A percentile compares a stretch with the other conserved stretches of the same genome.
Conservation (phyloP, 2,113 vertebrate genomes). For the Xerus inauris region DNA sequence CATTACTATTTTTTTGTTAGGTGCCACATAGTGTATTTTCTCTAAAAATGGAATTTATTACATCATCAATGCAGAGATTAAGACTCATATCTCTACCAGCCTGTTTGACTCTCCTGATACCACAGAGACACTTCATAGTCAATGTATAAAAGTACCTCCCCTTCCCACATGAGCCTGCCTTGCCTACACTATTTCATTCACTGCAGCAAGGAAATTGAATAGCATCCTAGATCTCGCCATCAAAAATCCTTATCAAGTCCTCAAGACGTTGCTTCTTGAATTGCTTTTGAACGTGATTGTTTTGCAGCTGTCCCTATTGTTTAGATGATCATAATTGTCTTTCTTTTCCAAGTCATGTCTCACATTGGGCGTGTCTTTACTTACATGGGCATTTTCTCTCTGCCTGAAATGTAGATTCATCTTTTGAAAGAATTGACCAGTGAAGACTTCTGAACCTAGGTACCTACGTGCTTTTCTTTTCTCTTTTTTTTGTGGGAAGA, state of each 20-base stretch:
- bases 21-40: not conserved
- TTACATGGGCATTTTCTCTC: not conserved
- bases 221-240: too few species aligned
- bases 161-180: not conserved
- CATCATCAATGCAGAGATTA: not conserved
- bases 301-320: not conserved
- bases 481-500: not conserved
- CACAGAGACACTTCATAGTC: not conserved
- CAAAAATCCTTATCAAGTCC: not conserved
- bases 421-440: not conserved
- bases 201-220: not conserved
- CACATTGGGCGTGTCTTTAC: not conserved
- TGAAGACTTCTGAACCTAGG: not conserved
- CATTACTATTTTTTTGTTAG: not conserved
- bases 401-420: not conserved
- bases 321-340: not conserved
- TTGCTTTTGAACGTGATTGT: not conserved
- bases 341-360: not conserved
- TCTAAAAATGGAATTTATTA: not conserved
- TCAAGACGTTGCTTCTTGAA: not conserved
- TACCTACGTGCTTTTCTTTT: too few species aligned
- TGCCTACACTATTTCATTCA: not conserved
- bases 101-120: not conserved
- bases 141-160: not conserved
- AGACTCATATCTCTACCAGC: not conserved